Conservation (phyloP, 2,113 vertebrate genomes). For the Phyllopteryx taeniolatus region DNA sequence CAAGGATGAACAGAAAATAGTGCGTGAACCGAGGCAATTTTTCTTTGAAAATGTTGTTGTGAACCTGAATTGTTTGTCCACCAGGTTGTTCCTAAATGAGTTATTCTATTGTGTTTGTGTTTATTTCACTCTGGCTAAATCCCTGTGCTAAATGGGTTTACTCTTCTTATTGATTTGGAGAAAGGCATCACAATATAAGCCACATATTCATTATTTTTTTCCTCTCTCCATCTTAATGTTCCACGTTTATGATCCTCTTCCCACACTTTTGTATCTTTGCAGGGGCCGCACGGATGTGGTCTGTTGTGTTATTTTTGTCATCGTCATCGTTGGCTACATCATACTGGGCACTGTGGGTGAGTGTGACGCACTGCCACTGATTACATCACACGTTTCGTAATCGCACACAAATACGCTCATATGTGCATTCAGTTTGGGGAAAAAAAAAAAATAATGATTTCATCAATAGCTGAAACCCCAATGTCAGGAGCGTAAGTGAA, state of each 20-base stretch:
- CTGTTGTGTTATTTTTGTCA: conserved; percentile 88
- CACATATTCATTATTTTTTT: too few relatives aligned
- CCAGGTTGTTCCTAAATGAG: too few relatives aligned
- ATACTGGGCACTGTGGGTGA: conserved; percentile 90
- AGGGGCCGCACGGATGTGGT: conserved; percentile 89
- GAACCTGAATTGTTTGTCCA: too few relatives aligned
- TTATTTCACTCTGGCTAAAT: too few relatives aligned
- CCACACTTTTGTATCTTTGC: conserved; percentile 14
- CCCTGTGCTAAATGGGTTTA: too few relatives aligned
- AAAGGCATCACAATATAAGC: too few relatives aligned
- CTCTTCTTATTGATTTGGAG: too few relatives aligned
- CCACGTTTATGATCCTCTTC: not conserved
- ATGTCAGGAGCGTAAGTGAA: not conserved
- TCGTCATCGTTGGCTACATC: conserved; percentile 89
- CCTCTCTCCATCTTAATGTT: not conserved
- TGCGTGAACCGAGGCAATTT: too few relatives aligned
- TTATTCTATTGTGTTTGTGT: too few relatives aligned
- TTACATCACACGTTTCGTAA: conserved; percentile 45
- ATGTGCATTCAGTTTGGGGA: not conserved
- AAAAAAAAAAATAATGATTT: not conserved
- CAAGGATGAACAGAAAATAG: too few relatives aligned
- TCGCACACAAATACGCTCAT: not conserved
- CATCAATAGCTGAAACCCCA: not conserved
- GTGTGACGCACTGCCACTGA: conserved; percentile 60
- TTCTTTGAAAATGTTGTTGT: too few relatives aligned